Evolutionary conservation across 2,888 invertebrate genomes (phyloP).

Genomic region (Thalpophila matura): DNA sequence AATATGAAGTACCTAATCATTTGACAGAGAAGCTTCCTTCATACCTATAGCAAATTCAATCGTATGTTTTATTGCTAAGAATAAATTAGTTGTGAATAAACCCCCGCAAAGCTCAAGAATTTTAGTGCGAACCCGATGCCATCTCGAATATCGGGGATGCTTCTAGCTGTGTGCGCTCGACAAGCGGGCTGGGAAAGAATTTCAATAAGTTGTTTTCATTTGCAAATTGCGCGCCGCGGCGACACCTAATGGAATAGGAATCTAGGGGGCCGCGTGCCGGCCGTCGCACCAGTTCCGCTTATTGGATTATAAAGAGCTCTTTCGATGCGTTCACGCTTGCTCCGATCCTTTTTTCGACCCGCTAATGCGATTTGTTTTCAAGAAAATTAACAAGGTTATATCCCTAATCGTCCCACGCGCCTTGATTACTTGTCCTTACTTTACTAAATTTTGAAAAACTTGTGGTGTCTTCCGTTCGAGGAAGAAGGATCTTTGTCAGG

Average conservation of each 20-base stretch:
- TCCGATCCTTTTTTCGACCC: conserved; percentile 52
- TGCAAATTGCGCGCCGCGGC: conserved; percentile 88
- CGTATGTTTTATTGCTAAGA: conserved; percentile 14
- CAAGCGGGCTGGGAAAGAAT: conserved; percentile 85
- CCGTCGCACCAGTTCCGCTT: conserved; percentile 74
- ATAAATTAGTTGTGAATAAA: conserved; percentile 42
- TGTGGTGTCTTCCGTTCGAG: conserved; percentile 60
- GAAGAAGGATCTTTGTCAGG: conserved; percentile 79
- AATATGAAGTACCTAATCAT: conserved; percentile 30
- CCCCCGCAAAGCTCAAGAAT: conserved; percentile 59
- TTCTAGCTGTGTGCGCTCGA: conserved; percentile 69
- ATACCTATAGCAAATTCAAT: conserved; percentile 18
- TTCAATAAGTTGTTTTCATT: conserved; percentile 91
- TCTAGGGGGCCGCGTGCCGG: conserved; percentile 78
- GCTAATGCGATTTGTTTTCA: conserved; percentile 48
- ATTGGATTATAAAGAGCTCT: conserved; percentile 82
- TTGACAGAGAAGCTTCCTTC: conserved; percentile 13
- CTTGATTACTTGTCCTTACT: conserved; percentile 12
- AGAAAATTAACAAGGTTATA: conserved; percentile 40
- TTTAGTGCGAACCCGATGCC: conserved; percentile 72
- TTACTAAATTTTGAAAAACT: conserved; percentile 60
- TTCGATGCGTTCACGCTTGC: conserved; percentile 61
- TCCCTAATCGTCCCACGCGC: not conserved
- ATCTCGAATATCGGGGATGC: conserved; percentile 77
- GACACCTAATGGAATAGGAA: conserved; percentile 90